Evolutionary conservation across 2,797 vertebrate genomes (phyloP), one percentile per base, ranked within the genome.

Genomic region (Mionectes olivaceus): DNA sequence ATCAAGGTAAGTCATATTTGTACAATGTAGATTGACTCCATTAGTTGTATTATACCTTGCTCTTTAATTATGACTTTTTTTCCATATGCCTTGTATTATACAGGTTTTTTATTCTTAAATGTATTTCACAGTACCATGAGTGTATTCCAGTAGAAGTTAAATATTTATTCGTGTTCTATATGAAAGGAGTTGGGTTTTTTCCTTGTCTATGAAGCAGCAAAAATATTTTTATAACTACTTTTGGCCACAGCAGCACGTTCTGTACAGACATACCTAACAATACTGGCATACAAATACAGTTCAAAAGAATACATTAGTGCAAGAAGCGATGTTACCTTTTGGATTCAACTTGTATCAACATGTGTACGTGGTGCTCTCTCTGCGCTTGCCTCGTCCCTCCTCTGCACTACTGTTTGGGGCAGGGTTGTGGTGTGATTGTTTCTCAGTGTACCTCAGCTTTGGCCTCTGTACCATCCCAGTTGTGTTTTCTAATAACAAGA

Each of bases 401-500:
- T 50, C 46, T 64, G 33, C 5, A 2, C 21, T 52, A 19, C 60
- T 4, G 1, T 30, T 78, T 46, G n/a, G 25, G 32, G 21, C 55
- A 67, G 53, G 33, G 2, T 53, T 73, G 6, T 47, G 46, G 6
- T 53, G 10, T 4, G 3, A 5, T 10, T 79, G 37, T 94, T 95
- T 95, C 74, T 93, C 71, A 79, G 41, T 3, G 23, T 95, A 10
- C 77, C 77, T 81, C 92, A 44, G 77, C 18, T 24, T 73, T 84
- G 94, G 84, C 76, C 91, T 77, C 85, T 35, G 9, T 67, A 69
- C 65, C 68, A 28, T 89, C 56, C 64, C 61, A 24, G n/a, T 46
- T 88, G 56, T 88, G 81, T 88, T 92, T 97, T 94, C 93, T 94
- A 92, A 86, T 83, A 92, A 91, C 84, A 87, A 87, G 84, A 70